A percentile compares a stretch with the other conserved stretches of the same genome.
These are phyloP conservation scores for Takifugu bimaculatus DNA, from an alignment of 2,113 vertebrate species.

Conservation along the genomic window DNA sequence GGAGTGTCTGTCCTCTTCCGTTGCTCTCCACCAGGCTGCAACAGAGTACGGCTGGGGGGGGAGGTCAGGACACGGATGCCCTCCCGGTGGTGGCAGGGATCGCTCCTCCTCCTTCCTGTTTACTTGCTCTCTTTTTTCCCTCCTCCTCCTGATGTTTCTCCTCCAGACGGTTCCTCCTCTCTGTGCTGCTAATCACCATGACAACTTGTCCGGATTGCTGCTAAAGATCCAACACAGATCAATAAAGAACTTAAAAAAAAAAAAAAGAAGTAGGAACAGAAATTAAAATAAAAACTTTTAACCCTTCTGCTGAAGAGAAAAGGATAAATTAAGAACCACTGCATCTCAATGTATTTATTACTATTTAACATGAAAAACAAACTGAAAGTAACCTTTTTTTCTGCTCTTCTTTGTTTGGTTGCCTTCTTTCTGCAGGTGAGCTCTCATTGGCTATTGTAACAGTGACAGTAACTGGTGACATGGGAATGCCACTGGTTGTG, in stretches of 20 bases:
- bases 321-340: conserved; percentile 80
- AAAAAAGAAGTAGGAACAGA: conserved; percentile 74
- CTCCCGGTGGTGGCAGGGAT: conserved; percentile 48
- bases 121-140: conserved; percentile 36
- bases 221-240: conserved; percentile 83
- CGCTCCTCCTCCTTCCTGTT: conserved; percentile 33
- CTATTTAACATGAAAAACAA: conserved; percentile 83
- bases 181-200: conserved; percentile 83
- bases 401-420: conserved; percentile 79
- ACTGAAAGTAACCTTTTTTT: conserved; percentile 75
- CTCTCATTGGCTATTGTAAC: conserved; percentile 79
- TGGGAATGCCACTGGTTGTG: conserved; percentile 66
- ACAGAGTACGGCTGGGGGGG: conserved; percentile 41
- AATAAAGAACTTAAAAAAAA: conserved; percentile 75
- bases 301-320: conserved; percentile 82
- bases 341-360: conserved; percentile 87
- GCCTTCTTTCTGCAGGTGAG: conserved; percentile 78
- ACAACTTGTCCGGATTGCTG: conserved; percentile 81
- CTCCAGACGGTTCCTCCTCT: conserved; percentile 77
- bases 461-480: conserved; percentile 73
- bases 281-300: conserved; percentile 72
- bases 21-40: conserved; percentile 24
- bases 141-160: conserved; percentile 68
- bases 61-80: conserved; percentile 59
- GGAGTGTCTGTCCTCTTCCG: conserved; percentile 25